phyloP scores from a whole-genome alignment of 2,797 vertebrate species.

The Podarcis lilfordi region DNA sequence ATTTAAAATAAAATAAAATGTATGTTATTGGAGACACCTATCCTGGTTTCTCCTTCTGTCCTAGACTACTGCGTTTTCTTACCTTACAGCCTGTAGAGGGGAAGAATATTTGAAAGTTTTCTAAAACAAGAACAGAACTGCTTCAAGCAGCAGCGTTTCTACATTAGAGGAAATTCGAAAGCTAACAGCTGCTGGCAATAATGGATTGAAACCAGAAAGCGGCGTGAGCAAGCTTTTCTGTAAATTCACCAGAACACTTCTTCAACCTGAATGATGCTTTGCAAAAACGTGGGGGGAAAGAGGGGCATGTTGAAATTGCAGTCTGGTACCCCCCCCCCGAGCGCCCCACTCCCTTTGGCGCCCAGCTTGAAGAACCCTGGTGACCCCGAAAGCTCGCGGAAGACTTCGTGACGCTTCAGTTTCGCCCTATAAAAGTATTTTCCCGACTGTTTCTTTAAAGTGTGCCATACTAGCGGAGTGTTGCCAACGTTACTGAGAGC shows the following conservation, averaged over 20 bases:
- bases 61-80: neutral
- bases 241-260: too few relatives aligned
- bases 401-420: neutral
- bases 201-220: neutral
- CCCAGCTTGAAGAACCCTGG: neutral
- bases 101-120: neutral
- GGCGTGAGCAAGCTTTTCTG: too few relatives aligned
- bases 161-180: neutral
- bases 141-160: too few relatives aligned
- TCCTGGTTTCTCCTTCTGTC: neutral
- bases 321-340: too few relatives aligned
- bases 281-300: neutral
- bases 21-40: neutral
- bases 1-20: too few relatives aligned
- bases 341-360: too few relatives aligned
- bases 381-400: neutral
- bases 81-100: too few relatives aligned
- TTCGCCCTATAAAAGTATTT: neutral
- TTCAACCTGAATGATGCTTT: neutral
- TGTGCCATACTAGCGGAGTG: neutral
- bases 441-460: neutral
- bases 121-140: neutral
- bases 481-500: neutral
- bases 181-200: neutral
- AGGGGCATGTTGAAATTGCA: neutral